Base-by-base conservation (phyloP, 2,113 vertebrate genomes). In the Lepus timidus region DNA sequence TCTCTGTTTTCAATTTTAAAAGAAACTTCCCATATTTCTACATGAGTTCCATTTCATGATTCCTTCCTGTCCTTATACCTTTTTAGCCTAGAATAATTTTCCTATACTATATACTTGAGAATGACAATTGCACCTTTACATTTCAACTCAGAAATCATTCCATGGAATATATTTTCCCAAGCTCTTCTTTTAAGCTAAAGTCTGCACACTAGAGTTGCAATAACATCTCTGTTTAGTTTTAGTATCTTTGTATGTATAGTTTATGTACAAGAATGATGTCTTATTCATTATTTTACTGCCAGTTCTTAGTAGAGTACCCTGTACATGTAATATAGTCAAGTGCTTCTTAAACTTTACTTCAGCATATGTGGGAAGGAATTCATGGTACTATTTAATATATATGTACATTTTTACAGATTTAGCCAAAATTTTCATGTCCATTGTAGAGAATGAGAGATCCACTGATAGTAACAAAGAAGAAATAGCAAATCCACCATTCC, bases 1-100 rank as follows among this genome's bases (percentile, higher is more conserved):
- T 36, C 14, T 81, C 44, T 29, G 4, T 71, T 95, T 90, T 87
- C 55, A 78, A 64, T 36, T 64, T 91, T 91, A 74, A 74, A 67
- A 83, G 70, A 62, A 87, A 62, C 0, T 8, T 70, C 70, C 23
- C 31, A 29, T 64, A 64, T 85, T 88, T 73, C 64, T 75, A 79
- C 7, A 79, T 19, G 0, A 11, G 10, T 19, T 70, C 23, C 61
- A 4, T 51, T 70, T 0, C 4, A 5, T 39, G 49, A 20, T 9
- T 85, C 12, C 19, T 81, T 64, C 81, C 19, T 89, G 6, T 11
- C 20, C 6, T 88, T 85, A 16, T 33, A 13, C 0, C 49, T 20
- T 70, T 81, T 76, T 33, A 76, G 1, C 9, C 25, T 89, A 12
- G 49, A 61, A 87, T 39, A 33, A 83, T 52, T 93, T 67, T 78